Evolutionary conservation across 2,113 vertebrate genomes (phyloP).

Genomic region (Emydocephalus ijimae): DNA sequence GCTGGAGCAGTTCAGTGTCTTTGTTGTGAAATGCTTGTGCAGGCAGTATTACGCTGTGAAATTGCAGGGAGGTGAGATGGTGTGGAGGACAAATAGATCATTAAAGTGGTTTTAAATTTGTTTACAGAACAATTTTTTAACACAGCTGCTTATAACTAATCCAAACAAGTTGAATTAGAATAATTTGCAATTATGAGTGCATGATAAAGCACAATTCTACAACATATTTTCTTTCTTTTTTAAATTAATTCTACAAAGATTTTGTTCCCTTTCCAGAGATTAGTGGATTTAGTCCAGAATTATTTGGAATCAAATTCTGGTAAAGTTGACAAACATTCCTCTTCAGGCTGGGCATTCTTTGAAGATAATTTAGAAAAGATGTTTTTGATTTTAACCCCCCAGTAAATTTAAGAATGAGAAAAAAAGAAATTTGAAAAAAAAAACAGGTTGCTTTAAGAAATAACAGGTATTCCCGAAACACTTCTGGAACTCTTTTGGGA

Average conservation of each 20-base stretch:
- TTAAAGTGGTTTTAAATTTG: background rate
- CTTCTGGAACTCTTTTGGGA: background rate
- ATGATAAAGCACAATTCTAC: background rate
- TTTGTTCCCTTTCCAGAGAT: background rate
- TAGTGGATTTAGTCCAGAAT: too few relatives aligned
- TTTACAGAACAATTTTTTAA: background rate
- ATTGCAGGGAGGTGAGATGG: background rate
- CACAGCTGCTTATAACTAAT: background rate
- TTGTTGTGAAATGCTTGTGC: background rate
- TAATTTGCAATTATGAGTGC: background rate
- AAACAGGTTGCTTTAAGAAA: background rate
- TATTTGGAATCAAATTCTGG: background rate
- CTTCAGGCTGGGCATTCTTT: background rate
- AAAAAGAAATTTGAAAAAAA: background rate
- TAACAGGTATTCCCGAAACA: background rate
- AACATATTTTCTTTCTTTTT: background rate
- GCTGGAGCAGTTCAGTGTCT: background rate
- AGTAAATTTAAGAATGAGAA: background rate
- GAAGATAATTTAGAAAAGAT: background rate
- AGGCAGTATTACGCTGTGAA: background rate
- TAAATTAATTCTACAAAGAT: background rate
- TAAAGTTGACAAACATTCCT: background rate
- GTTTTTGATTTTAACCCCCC: background rate
- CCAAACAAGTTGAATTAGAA: background rate
- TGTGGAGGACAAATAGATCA: background rate